Evolutionary conservation across 2,113 vertebrate species (phyloP), one percentile per base, ranked within the genome.

Genomic region (Peromyscus maniculatus): DNA sequence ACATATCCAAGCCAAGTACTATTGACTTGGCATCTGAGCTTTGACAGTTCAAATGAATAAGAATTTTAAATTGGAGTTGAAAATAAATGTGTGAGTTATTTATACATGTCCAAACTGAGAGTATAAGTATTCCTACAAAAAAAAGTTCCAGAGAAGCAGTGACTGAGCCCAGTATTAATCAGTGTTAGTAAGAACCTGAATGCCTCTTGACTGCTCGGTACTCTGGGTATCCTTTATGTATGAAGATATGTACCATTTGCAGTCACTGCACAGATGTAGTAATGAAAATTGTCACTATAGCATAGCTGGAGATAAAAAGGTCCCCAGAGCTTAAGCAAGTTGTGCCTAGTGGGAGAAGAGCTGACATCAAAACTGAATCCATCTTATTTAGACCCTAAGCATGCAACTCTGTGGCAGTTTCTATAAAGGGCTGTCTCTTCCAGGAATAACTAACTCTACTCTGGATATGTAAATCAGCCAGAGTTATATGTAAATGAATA

Each of bases 281-380:
- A 22, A 87, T n/a, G 57, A 67, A 57, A 66, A 49, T 75, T 75
- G 39, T n/a, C 84, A 66, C 39, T 15, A 1, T 71, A 49, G 92
- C 39, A 59, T 46, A 86, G 17, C 39, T 77, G 17, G 36, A 74
- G 46, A 77, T 36, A 49, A 3, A 43, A 74, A 7, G 3, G 3
- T 74, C 33, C n/a, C 72, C 9, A 39, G 49, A 93, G 43, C 46
- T 84, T 93, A 88, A 87, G 74, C 49, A 91, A 87, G 2, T 11
- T 36, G 1, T 22, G 0, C 0, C 12, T 39, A 66, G 0, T 17
- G 55, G 49, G 2, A 15, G 36, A 77, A 79, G 36, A 84, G 0
- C 2, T 84, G 66, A 16, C 3, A 31, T 89, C 79, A 55, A 72
- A 64, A 49, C 5, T 0, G 21, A 79, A 52, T 67, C 12, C 71